A percentile compares a stretch with the other conserved stretches of the same genome.
Conservation (phyloP, 2,888 invertebrate species). For the Geophilus truncorum region DNA sequence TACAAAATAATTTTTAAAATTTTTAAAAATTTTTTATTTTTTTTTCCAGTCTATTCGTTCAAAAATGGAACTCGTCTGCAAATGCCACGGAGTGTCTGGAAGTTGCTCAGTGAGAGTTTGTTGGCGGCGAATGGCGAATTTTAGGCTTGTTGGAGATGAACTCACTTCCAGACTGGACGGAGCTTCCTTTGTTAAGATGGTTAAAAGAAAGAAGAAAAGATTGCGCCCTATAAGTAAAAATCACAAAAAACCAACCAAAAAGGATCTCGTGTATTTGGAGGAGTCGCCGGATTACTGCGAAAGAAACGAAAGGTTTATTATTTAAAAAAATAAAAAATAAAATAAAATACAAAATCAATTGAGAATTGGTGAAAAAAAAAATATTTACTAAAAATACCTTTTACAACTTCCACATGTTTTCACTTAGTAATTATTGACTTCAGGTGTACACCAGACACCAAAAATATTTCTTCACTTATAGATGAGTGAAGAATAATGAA, state of each 20-base stretch:
- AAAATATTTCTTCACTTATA: no score
- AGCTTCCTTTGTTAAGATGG: slow-evolving; percentile 69
- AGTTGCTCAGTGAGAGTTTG: slow-evolving; percentile 86
- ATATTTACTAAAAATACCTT: background rate
- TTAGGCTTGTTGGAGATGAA: slow-evolving; percentile 70
- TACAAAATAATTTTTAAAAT: background rate
- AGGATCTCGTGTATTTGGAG: slow-evolving; percentile 83
- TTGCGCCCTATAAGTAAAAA: slow-evolving; percentile 68
- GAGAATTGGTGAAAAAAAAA: background rate
- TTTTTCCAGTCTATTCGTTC: slow-evolving; percentile 52
- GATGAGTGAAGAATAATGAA: no score
- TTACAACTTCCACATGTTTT: background rate
- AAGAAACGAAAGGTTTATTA: slow-evolving; percentile 70
- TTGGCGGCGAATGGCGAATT: slow-evolving; percentile 76
- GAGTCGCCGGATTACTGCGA: slow-evolving; percentile 91
- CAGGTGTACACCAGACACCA: no score
- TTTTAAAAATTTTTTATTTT: slow-evolving; percentile 27
- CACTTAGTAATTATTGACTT: background rate
- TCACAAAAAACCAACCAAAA: slow-evolving; percentile 79
- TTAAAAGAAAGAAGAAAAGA: slow-evolving; percentile 55
- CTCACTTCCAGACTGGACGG: slow-evolving; percentile 78
- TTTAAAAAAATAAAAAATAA: background rate
- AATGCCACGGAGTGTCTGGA: slow-evolving; percentile 90
- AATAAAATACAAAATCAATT: background rate
- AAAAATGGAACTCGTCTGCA: slow-evolving; percentile 80